phyloP scores from a whole-genome alignment of 37 sponge, comb jelly and placozoan genomes.

The Petrosia ficiformis region DNA sequence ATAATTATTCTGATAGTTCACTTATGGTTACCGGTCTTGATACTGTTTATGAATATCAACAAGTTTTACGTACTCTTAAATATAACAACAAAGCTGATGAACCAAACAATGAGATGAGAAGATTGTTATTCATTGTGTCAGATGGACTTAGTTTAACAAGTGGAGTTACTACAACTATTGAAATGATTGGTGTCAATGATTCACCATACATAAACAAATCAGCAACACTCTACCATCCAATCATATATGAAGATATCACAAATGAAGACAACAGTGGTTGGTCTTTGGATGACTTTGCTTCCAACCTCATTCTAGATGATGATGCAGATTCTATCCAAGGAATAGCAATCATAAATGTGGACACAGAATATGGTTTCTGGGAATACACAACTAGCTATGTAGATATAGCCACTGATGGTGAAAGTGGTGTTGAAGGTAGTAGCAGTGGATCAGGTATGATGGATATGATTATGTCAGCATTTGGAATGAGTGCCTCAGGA shows the following conservation, averaged over 20 bases:
- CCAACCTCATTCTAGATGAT: conserved; percentile 56
- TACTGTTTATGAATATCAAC: conserved; percentile 63
- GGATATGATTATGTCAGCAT: background rate
- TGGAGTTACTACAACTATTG: conserved; percentile 35
- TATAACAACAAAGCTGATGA: conserved; percentile 82
- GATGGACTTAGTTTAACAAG: conserved; percentile 67
- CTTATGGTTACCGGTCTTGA: conserved; percentile 75
- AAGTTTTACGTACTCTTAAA: conserved; percentile 68
- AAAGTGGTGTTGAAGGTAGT: background rate
- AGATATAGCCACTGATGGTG: background rate
- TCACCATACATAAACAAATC: conserved; percentile 74
- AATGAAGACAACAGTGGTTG: conserved; percentile 61
- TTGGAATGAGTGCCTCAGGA: background rate
- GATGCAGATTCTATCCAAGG: conserved; percentile 61
- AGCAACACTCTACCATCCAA: conserved; percentile 19
- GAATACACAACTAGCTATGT: conserved; percentile 66
- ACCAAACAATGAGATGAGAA: conserved; percentile 46
- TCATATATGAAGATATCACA: conserved; percentile 58
- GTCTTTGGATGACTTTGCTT: conserved; percentile 58
- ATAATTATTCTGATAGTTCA: conserved; percentile 58
- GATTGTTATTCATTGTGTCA: conserved; percentile 35
- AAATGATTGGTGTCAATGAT: conserved; percentile 70
- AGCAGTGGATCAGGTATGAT: background rate
- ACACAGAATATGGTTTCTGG: conserved; percentile 72
- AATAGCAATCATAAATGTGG: conserved; percentile 61